A percentile compares a stretch with the other conserved stretches of the same genome.
These are phyloP conservation scores for Plebejus argus DNA, from an alignment of 2,888 invertebrate genomes.

Conservation along the genomic window DNA sequence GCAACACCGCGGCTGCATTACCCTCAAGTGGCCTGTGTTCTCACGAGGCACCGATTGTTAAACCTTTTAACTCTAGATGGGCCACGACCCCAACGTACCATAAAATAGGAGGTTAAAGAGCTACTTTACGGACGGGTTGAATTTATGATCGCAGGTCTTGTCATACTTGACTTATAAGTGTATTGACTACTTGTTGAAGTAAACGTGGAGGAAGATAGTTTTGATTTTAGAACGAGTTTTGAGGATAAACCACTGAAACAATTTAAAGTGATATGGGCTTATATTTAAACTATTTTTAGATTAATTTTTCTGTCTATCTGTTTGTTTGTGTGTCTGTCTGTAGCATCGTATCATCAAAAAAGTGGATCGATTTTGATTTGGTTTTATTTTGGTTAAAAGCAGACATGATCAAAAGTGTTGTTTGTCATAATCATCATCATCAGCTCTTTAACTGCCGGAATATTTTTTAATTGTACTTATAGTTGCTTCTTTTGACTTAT, in stretches of 20 bases:
- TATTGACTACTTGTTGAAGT: conserved; percentile 33
- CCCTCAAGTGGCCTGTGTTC: conserved; percentile 60
- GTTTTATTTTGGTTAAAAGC: no score
- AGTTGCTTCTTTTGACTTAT: no score
- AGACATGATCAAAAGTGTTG: no score
- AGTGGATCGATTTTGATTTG: no score
- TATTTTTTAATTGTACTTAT: no score
- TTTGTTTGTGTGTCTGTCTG: no score
- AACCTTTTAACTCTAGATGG: conserved; percentile 70
- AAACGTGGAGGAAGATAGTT: not conserved
- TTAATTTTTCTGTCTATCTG: no score
- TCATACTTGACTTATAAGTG: conserved; percentile 34
- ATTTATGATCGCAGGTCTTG: conserved; percentile 42
- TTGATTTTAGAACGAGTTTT: not conserved
- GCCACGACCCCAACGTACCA: conserved; percentile 64
- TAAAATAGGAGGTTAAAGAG: conserved; percentile 51
- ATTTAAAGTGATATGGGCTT: no score
- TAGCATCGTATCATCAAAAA: no score
- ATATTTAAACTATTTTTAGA: no score
- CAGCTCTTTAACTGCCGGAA: no score
- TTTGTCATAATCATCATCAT: no score
- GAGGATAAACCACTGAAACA: not conserved
- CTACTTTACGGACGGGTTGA: conserved; percentile 48
- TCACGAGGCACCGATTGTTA: conserved; percentile 74
- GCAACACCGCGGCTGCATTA: conserved; percentile 52